Evolutionary conservation across 2,888 invertebrate genomes (phyloP), one percentile per base, ranked within the genome.

Genomic region (Ypsolopha scabrella): DNA sequence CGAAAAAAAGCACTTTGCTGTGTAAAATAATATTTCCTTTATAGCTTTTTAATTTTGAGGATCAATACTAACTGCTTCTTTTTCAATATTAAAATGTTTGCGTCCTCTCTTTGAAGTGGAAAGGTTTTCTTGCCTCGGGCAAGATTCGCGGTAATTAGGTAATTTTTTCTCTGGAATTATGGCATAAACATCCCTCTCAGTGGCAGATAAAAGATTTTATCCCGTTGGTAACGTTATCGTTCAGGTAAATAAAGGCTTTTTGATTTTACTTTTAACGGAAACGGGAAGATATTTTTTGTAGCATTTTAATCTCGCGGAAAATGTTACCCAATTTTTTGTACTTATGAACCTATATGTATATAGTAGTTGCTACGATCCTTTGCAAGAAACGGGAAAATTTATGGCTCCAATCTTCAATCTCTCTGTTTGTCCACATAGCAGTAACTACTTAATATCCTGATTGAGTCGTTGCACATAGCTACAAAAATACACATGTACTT

Each of bases 101-200:
- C 61, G 56, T 66, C 61, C 60, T 62, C 67, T 58, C 67, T 72
- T 70, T 58, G 58, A 59, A 58, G 53, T 55, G 52, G 60, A 58
- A 55, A 46, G 46, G 46, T 58, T 54, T 45, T 49, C 57, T 38
- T 57, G 69, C 70, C 68, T 56, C 54, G 51, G 65, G 74, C 63
- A 63, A 63, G 62, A 67, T 67, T 57, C 61, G 55, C 58, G 62
- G 73, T 80, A 80, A 81, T 81, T 80, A 81, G 68, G 70, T 70
- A 71, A 70, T 74, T 74, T 45, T 75, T 74, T 68, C 70, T 73
- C 71, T 66, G 63, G 67, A 67, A 72, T 72, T 67, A 64, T 60
- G 65, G 65, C 62, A 68, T 70, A 80, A 81, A 77, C 73, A 79
- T 79, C 72, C 70, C 62, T 73, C 80, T 81, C 66, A 79, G 58